These are phyloP conservation scores for Leiothrix lutea DNA, from an alignment of 2,113 vertebrate genomes.

Conservation along the genomic window DNA sequence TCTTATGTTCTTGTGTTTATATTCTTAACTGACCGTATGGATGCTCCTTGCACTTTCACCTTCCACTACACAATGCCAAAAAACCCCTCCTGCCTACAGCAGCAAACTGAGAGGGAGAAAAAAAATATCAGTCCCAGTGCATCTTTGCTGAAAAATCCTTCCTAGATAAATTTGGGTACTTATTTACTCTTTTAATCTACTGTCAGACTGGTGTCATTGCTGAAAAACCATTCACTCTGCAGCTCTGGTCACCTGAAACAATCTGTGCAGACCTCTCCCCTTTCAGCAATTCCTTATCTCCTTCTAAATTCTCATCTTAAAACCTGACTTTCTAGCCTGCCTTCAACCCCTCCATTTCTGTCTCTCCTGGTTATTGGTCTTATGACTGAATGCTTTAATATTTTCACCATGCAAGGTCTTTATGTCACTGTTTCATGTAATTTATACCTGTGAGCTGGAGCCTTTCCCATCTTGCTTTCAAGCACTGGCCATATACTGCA, in stretches of 20 bases:
- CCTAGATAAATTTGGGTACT: slow-evolving; percentile 30
- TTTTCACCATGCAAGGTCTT: slow-evolving; percentile 72
- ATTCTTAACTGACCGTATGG: slow-evolving; percentile 46
- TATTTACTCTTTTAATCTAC: slow-evolving; percentile 32
- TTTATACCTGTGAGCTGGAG: slow-evolving; percentile 65
- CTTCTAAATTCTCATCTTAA: slow-evolving; percentile 63
- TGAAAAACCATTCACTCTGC: slow-evolving; percentile 11
- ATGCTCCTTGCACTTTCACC: slow-evolving; percentile 53
- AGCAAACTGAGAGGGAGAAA: not conserved
- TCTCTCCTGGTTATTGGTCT: slow-evolving; percentile 69
- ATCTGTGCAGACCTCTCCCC: slow-evolving; percentile 36
- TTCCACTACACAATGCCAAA: not conserved
- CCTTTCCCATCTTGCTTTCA: slow-evolving; percentile 56
- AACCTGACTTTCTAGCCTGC: slow-evolving; percentile 58
- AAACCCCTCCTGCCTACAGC: not conserved
- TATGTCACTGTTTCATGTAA: slow-evolving; percentile 69
- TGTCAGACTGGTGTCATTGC: not conserved
- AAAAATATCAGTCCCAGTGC: not conserved
- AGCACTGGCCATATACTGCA: slow-evolving; percentile 1
- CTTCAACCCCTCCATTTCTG: slow-evolving; percentile 60
- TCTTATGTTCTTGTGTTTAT: slow-evolving; percentile 50
- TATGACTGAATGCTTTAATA: slow-evolving; percentile 74
- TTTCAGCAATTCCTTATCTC: slow-evolving; percentile 10
- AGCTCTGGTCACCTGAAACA: slow-evolving; percentile 53
- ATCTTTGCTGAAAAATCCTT: slow-evolving; percentile 19